phyloP scores from a whole-genome alignment of 2,888 invertebrate species.

The Zygaena filipendulae region DNA sequence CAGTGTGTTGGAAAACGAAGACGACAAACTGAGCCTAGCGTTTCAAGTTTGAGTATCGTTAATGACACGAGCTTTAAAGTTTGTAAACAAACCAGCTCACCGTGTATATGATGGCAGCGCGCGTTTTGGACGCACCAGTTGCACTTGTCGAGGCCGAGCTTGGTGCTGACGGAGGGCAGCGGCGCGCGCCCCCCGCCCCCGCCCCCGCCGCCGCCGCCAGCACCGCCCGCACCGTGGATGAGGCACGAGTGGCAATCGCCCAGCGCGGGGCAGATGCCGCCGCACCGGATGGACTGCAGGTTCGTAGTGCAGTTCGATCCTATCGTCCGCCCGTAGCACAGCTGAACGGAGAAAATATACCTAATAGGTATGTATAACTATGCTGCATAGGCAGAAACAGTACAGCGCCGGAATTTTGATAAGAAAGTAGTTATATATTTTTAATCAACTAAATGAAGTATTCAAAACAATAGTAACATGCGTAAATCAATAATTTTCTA shows the following conservation, averaged over 20 bases:
- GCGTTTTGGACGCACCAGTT: conserved; percentile 96
- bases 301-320: conserved; percentile 93
- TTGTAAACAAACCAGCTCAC: conserved; percentile 44
- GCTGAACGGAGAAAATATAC: conserved; percentile 52
- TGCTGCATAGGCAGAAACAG: no score
- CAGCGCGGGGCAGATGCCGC: conserved; percentile 89
- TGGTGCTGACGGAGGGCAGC: conserved; percentile 74
- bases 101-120: conserved; percentile 87
- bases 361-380: neutral
- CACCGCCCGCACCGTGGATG: conserved; percentile 77
- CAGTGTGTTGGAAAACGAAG: no score
- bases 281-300: conserved; percentile 86
- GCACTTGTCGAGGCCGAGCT: conserved; percentile 82
- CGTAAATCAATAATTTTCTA: no score
- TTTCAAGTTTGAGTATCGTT: no score
- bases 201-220: conserved; percentile 69
- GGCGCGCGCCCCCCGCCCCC: conserved; percentile 37
- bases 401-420: no score
- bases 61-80: no score
- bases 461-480: no score
- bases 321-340: conserved; percentile 85
- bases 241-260: conserved; percentile 92
- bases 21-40: no score
- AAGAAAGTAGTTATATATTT: no score
- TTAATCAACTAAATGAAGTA: no score